phyloP scores from a whole-genome alignment of 2,888 invertebrate genomes.

The Biston betularia region DNA sequence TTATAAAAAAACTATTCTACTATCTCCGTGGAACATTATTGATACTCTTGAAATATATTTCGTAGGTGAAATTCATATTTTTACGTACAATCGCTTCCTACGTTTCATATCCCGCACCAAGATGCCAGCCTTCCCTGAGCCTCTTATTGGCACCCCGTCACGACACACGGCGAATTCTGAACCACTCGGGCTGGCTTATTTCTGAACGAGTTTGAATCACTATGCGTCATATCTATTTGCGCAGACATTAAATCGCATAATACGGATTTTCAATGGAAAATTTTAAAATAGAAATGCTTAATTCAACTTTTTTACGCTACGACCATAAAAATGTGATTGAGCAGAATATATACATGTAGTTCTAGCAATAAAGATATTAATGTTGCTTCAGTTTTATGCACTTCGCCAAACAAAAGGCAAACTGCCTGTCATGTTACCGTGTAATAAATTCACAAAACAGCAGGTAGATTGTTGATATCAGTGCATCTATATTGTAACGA shows the following conservation, averaged over 20 bases:
- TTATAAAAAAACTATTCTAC: neutral
- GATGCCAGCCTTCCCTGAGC: conserved; percentile 54
- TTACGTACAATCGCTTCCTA: conserved; percentile 5
- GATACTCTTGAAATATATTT: conserved; percentile 10
- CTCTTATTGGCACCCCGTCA: conserved; percentile 66
- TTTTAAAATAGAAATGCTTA: conserved; percentile 4
- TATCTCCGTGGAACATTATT: conserved; percentile 1
- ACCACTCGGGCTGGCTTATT: conserved; percentile 39
- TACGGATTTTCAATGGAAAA: conserved; percentile 40
- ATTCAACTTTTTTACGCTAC: conserved; percentile 2
- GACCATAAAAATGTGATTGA: conserved; percentile 4
- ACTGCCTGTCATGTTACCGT: conserved; percentile 44
- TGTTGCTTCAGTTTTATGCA: conserved; percentile 18
- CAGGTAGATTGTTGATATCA: conserved; percentile 38
- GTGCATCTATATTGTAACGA: conserved; percentile 43
- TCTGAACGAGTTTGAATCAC: conserved; percentile 37
- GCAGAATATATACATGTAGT: conserved; percentile 4
- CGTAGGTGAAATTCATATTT: conserved; percentile 9
- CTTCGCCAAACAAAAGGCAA: conserved; percentile 27
- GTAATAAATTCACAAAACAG: conserved; percentile 43
- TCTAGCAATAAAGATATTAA: conserved; percentile 14
- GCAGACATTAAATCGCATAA: conserved; percentile 62
- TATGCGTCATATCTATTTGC: conserved; percentile 69
- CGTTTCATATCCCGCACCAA: conserved; percentile 18
- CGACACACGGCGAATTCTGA: conserved; percentile 57